These are phyloP conservation scores for Conopomorpha cramerella DNA, from an alignment of 1,140 invertebrate genomes.

Conservation along the genomic window DNA sequence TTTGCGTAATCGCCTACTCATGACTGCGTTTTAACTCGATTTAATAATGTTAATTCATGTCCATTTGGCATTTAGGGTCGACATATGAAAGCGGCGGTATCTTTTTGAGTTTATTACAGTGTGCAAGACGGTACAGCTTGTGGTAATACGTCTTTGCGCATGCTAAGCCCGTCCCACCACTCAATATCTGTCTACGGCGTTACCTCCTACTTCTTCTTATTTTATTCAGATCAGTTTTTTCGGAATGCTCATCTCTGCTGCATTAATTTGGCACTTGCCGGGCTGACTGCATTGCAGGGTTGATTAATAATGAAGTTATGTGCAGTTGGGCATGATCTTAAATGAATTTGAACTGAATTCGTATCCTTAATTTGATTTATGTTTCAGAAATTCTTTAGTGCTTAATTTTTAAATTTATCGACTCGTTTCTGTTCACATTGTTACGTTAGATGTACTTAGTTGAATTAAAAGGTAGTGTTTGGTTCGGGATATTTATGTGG, in stretches of 20 bases:
- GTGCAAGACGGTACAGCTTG: slow-evolving; percentile 21
- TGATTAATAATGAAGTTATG: slow-evolving; percentile 43
- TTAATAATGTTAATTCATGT: slow-evolving; percentile 51
- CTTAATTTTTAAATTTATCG: no score
- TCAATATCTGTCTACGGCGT: slow-evolving; percentile 54
- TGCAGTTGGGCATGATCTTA: not conserved
- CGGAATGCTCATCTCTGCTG: slow-evolving; percentile 35
- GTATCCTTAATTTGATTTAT: no score
- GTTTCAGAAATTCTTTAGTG: no score
- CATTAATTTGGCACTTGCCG: slow-evolving; percentile 31
- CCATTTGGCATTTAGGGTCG: slow-evolving; percentile 35
- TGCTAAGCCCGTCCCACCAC: slow-evolving; percentile 54
- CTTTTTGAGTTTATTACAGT: slow-evolving; percentile 31
- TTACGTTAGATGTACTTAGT: no score
- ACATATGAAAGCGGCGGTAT: slow-evolving; percentile 29
- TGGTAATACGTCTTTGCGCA: slow-evolving; percentile 48
- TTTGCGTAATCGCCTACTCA: slow-evolving; percentile 51
- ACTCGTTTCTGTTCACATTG: no score
- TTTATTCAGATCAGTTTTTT: slow-evolving; percentile 45
- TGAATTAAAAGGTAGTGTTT: no score
- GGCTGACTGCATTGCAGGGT: slow-evolving; percentile 46
- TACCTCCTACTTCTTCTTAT: slow-evolving; percentile 56
- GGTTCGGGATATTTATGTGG: no score
- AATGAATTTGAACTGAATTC: no score
- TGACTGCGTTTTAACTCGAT: slow-evolving; percentile 45